These are phyloP conservation scores for Plectropomus leopardus DNA, from an alignment of 2,113 vertebrate genomes.

Conservation along the genomic window DNA sequence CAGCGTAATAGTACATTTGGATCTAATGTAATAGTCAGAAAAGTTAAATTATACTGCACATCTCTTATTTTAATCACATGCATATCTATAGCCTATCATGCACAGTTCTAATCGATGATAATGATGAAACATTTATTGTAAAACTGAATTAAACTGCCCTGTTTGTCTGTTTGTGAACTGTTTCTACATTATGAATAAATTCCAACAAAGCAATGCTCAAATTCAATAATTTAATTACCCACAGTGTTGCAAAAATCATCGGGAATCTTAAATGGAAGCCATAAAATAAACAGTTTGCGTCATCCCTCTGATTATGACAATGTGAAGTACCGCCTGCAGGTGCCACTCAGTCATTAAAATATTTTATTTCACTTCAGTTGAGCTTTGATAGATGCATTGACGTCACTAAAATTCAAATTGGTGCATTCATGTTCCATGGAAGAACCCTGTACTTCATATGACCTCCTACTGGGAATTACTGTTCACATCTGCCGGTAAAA, in stretches of 20 bases:
- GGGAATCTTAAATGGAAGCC: conserved; percentile 45
- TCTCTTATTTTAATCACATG: no score
- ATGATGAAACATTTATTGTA: background rate
- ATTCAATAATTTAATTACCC: no score
- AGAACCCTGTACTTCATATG: conserved; percentile 12
- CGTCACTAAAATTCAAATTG: conserved; percentile 30
- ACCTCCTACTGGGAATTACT: conserved; percentile 9
- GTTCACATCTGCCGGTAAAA: background rate
- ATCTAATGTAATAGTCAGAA: background rate
- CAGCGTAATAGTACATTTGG: background rate
- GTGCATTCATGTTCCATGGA: conserved; percentile 48
- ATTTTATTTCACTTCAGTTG: conserved; percentile 41
- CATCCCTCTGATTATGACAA: conserved; percentile 35
- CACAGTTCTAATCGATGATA: background rate
- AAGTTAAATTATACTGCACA: background rate
- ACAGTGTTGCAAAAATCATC: conserved; percentile 1
- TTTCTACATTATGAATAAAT: background rate
- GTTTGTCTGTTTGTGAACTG: background rate
- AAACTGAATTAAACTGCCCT: background rate
- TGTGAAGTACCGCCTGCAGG: conserved; percentile 50
- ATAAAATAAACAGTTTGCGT: conserved; percentile 32
- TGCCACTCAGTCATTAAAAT: conserved; percentile 43
- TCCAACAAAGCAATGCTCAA: background rate
- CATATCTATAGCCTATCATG: no score
- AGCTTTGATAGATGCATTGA: conserved; percentile 38